These are phyloP conservation scores for Australoheros scitulus DNA, from an alignment of 2,113 vertebrate species.

Conservation along the genomic window DNA sequence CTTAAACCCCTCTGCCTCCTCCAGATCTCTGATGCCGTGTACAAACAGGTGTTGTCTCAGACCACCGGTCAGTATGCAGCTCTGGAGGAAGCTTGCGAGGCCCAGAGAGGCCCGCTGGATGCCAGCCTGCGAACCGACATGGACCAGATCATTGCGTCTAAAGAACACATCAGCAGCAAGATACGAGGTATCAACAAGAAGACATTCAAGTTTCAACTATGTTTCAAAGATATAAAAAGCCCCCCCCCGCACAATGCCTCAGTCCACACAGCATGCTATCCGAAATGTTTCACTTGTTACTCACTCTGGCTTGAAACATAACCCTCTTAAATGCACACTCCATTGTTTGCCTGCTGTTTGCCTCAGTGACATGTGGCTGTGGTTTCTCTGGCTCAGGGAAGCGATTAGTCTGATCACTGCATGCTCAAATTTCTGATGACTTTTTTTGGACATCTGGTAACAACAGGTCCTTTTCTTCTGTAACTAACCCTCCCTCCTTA, in stretches of 20 bases:
- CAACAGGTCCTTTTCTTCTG: neutral
- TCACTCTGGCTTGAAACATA: slow-evolving; percentile 14
- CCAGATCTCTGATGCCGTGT: slow-evolving; percentile 92
- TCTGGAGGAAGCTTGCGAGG: slow-evolving; percentile 78
- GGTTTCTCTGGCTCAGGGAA: slow-evolving; percentile 14
- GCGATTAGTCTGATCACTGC: slow-evolving; percentile 2
- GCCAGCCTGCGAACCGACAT: slow-evolving; percentile 91
- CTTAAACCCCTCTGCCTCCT: neutral
- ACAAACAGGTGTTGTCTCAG: slow-evolving; percentile 88
- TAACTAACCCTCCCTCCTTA: neutral
- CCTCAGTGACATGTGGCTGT: slow-evolving; percentile 14
- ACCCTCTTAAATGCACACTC: neutral
- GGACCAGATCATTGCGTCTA: slow-evolving; percentile 97
- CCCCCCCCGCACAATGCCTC: neutral
- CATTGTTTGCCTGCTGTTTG: slow-evolving; percentile 25
- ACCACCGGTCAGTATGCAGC: slow-evolving; percentile 79
- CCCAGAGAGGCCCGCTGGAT: slow-evolving; percentile 81
- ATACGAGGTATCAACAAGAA: slow-evolving; percentile 83
- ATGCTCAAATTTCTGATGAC: slow-evolving; percentile 7
- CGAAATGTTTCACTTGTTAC: slow-evolving; percentile 1
- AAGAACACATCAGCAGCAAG: slow-evolving; percentile 94
- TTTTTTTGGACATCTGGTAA: slow-evolving; percentile 20
- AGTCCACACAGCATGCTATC: neutral
- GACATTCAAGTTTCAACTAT: neutral
- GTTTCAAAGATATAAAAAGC: neutral